These are phyloP conservation scores for Allacma fusca DNA, from an alignment of 2,888 invertebrate genomes.

Conservation along the genomic window DNA sequence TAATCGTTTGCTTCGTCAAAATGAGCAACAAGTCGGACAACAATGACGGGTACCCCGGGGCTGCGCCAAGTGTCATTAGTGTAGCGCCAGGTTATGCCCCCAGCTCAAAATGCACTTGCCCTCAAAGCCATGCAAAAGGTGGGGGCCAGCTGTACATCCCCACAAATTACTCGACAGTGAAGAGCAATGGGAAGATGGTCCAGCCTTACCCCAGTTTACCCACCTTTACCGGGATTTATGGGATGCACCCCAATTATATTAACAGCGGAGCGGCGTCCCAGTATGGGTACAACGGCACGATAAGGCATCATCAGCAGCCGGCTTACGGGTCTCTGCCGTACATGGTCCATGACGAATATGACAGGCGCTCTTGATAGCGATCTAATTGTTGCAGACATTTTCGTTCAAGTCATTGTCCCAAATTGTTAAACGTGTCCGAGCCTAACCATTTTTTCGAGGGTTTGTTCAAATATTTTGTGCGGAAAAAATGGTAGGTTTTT, in stretches of 20 bases:
- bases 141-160: conserved; percentile 67
- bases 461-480: too few species aligned
- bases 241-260: conserved; percentile 47
- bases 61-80: conserved; percentile 62
- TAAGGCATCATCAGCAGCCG: conserved; percentile 53
- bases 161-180: conserved; percentile 72
- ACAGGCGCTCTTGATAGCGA: conserved; percentile 47
- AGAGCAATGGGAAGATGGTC: conserved; percentile 64
- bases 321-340: conserved; percentile 58
- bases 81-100: conserved; percentile 62
- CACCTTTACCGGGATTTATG: conserved; percentile 41
- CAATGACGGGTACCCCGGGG: conserved; percentile 63
- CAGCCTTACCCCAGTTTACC: conserved; percentile 40
- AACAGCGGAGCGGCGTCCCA: conserved; percentile 48
- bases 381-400: too few species aligned
- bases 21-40: conserved; percentile 69
- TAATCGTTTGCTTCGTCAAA: conserved; percentile 83
- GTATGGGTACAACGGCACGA: conserved; percentile 47
- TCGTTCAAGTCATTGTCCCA: too few species aligned
- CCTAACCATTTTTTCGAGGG: too few species aligned
- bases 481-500: too few species aligned
- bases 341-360: conserved; percentile 60
- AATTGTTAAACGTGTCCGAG: too few species aligned
- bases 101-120: conserved; percentile 60
- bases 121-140: conserved; percentile 62